Conservation (phyloP, 2,113 vertebrate species). For the Cyanistes caeruleus region DNA sequence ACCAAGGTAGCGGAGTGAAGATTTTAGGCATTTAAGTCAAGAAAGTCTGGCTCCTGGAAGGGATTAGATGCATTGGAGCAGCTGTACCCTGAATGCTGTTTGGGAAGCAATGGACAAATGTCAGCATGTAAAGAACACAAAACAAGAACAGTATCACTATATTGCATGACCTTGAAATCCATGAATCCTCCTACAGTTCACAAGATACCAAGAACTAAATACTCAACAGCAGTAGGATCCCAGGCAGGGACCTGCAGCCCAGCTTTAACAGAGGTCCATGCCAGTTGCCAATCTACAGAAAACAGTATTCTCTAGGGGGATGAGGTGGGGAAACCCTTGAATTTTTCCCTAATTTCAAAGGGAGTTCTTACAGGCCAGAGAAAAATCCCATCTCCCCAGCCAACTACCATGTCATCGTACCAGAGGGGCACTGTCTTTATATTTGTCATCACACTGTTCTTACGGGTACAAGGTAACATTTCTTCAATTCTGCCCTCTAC, state of each 20-base stretch:
- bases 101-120: neutral
- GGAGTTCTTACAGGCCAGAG: neutral
- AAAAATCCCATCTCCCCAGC: neutral
- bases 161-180: neutral
- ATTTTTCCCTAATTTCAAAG: neutral
- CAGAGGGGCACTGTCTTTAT: fast-evolving
- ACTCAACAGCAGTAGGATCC: fast-evolving
- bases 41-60: neutral
- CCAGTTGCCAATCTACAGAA: neutral
- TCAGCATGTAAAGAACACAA: neutral
- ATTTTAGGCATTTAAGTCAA: neutral
- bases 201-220: neutral
- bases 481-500: neutral
- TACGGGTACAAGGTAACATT: neutral
- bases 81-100: neutral
- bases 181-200: fast-evolving
- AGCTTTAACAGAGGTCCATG: neutral
- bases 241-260: neutral
- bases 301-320: fast-evolving
- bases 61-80: neutral
- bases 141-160: neutral
- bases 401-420: neutral
- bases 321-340: fast-evolving
- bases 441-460: neutral
- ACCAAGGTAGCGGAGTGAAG: too few relatives aligned